Evolutionary conservation across 2,113 vertebrate genomes (phyloP), one percentile per base, ranked within the genome.

Genomic region (Ramphastos sulfuratus): DNA sequence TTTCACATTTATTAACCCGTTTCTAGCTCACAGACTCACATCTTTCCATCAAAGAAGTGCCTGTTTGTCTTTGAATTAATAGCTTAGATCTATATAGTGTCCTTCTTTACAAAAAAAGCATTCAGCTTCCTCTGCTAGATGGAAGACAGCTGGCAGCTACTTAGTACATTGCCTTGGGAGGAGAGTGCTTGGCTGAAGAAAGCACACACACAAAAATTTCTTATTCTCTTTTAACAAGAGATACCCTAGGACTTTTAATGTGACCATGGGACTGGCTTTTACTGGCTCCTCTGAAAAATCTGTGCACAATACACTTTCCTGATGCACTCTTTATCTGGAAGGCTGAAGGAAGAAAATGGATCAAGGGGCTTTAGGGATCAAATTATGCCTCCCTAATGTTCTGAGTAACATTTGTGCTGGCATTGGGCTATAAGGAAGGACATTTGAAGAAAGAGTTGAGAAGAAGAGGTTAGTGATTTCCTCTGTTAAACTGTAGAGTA

Each of bases 1-100:
- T 94, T 92, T 93, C 55, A 70, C 88, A 59, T 96, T 95, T 92
- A 88, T 95, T 95, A 95, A 94, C 82, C 82, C 76, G 1, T 90
- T 92, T 90, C 76, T 93, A 76, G 44, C 73, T 59, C 35, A n/a
- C 69, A 87, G 64, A 85, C 37, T 87, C 8, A 3, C 61, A 42
- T 94, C 59, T 88, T 92, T 92, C 66, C 33, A 88, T 92, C 87
- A 92, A 93, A 92, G 46, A 60, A 69, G 15, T 61, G 44, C 61
- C 73, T 55, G 28, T 84, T 91, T 93, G 50, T 85, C 89, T 92
- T 93, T 94, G 91, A 90, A 95, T 95, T 94, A 93, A 70, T 84
- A 63, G 55, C 76, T 86, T 88, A 79, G 39, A 88, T 91, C 66
- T 87, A 86, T 54, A 75, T 28, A 69, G 39, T 63, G 59, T 91